phyloP scores from a whole-genome alignment of 2,888 invertebrate species.

The Nycteola revayana region DNA sequence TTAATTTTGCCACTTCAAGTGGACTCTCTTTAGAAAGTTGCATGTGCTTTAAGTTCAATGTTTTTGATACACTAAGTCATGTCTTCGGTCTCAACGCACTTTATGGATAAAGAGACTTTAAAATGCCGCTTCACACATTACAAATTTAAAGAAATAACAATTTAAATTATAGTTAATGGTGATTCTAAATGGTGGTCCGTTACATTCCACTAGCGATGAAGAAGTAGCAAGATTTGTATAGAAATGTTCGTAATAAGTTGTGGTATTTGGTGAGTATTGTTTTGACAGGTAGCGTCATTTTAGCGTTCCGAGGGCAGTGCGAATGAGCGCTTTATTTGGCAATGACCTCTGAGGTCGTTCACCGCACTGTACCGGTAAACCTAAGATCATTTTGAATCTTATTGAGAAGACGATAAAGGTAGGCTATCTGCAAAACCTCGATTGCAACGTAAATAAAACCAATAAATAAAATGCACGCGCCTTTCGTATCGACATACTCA shows the following conservation, averaged over 20 bases:
- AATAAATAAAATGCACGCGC: slow-evolving; percentile 22
- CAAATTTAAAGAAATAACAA: background rate
- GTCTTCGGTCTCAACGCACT: slow-evolving; percentile 58
- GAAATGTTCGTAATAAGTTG: slow-evolving; percentile 29
- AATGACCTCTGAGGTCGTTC: slow-evolving; percentile 73
- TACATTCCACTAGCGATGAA: slow-evolving; percentile 21
- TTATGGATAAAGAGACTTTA: slow-evolving; percentile 55
- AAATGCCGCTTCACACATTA: slow-evolving; percentile 50
- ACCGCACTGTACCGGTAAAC: slow-evolving; percentile 29
- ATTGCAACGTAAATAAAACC: slow-evolving; percentile 24
- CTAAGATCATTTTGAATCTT: slow-evolving; percentile 30
- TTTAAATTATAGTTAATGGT: background rate
- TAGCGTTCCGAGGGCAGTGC: slow-evolving; percentile 60
- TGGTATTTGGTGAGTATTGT: slow-evolving; percentile 23
- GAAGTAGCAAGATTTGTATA: slow-evolving; percentile 30
- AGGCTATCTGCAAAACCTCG: slow-evolving; percentile 8
- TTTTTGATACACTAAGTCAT: slow-evolving; percentile 74
- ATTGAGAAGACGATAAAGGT: slow-evolving; percentile 16
- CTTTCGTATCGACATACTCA: slow-evolving; percentile 11
- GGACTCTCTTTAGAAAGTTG: slow-evolving; percentile 42
- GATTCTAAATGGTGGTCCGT: slow-evolving; percentile 16
- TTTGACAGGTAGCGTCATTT: slow-evolving; percentile 52
- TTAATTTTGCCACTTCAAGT: slow-evolving; percentile 19
- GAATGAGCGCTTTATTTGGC: slow-evolving; percentile 69
- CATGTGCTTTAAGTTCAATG: slow-evolving; percentile 55